Evolutionary conservation across 2,113 vertebrate genomes (phyloP), one percentile per base, ranked within the genome.

Genomic region (Ceuthmochares aereus): DNA sequence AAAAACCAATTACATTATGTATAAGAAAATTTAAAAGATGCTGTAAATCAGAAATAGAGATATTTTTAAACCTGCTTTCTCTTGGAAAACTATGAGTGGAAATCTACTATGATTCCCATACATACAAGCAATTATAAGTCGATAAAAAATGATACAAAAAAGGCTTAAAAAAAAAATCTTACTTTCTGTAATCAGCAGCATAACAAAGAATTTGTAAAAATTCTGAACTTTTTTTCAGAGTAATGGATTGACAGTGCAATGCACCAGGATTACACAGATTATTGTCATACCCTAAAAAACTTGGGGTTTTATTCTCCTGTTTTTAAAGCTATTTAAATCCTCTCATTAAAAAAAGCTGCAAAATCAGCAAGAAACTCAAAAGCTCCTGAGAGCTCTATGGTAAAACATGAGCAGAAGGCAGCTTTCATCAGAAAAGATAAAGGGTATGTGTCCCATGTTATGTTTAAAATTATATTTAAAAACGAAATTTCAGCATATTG

Each of bases 251-350:
- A 87, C 69, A 95, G 62, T 88, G 83, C 90, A 92, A 87, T 74
- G 68, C 10, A 43, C 14, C 20, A 66, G 59, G 43, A 97, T 82
- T 78, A 89, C 18, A 32, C 25, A 70, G 52, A 78, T 27, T 81
- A 56, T 82, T 89, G 66, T 90, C 51, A 90, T 63, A 83, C 68
- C 42, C 78, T 92, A 95, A 95, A 78, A 93, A 97, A 94, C 20
- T 49, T 87, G 36, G 42, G n/a, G 0, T 8, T 84, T 83, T 79
- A 69, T 69, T 77, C 70, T 89, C 42, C 25, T 92, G 67, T 60
- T 81, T 93, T 94, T 88, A 94, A 85, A 88, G 42, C 87, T 42
- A 22, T 93, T 93, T 84, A 84, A 95, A 90, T 87, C 79, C 74
- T 26, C 29, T 7, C 17, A 81, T 60, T 49, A 91, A 87, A 84